A percentile compares a stretch with the other conserved stretches of the same genome.
phyloP scores from a whole-genome alignment of 1,140 invertebrate species.

The Pygmarrhopalites habei region DNA sequence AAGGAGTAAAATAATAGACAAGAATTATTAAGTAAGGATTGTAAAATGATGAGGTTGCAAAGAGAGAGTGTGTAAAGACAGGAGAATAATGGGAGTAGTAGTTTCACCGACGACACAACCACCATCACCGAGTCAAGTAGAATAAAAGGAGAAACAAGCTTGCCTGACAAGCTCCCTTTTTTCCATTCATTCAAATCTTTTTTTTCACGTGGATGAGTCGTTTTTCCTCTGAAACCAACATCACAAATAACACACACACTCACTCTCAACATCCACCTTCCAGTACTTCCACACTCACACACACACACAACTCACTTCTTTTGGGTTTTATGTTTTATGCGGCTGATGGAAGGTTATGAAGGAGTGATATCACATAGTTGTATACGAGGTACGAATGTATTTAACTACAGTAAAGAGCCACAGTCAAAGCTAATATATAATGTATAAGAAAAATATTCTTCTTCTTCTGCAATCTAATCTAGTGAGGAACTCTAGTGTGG shows the following conservation, averaged over 20 bases:
- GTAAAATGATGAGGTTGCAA: neutral
- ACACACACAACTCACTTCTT: neutral
- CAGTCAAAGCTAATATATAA: neutral
- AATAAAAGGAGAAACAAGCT: conserved; percentile 1
- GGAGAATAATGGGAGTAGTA: neutral
- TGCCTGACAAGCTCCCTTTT: neutral
- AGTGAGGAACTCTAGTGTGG: no score
- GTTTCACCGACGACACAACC: neutral
- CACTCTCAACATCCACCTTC: neutral
- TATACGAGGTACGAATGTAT: neutral
- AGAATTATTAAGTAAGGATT: neutral
- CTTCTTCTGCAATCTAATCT: no score
- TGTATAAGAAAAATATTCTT: no score
- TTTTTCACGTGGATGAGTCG: neutral
- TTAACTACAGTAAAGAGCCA: neutral
- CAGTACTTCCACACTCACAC: neutral
- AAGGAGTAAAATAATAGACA: neutral
- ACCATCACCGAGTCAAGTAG: neutral
- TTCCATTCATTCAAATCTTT: conserved; percentile 1
- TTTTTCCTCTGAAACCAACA: neutral
- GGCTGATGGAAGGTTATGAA: neutral
- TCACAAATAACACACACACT: neutral
- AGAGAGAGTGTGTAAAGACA: neutral
- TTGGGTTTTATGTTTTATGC: neutral
- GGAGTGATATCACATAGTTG: neutral